Conservation (phyloP, 2,797 vertebrate genomes). For the Rhadinocentrus ornatus region DNA sequence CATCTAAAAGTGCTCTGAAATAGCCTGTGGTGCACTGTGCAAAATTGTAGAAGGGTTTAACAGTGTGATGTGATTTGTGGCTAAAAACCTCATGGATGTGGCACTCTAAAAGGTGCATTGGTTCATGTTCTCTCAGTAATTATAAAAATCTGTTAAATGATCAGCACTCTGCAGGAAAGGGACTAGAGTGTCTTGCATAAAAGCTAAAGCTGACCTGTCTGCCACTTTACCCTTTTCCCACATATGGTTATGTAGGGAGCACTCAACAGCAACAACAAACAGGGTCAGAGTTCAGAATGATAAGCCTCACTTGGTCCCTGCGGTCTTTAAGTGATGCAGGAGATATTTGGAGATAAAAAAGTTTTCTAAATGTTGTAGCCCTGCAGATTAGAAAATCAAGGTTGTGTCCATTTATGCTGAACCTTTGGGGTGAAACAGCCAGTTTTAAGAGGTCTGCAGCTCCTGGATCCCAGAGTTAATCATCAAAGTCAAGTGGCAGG, state of each 20-base stretch:
- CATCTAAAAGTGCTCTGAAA: background rate
- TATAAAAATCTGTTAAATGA: constrained; percentile 40
- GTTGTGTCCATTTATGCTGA: background rate
- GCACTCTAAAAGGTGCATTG: constrained; percentile 21
- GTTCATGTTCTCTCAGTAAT: constrained; percentile 23
- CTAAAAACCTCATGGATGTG: constrained; percentile 12
- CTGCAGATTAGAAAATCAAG: constrained; percentile 2
- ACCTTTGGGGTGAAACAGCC: constrained; percentile 38
- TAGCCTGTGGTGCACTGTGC: background rate
- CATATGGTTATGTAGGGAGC: constrained; percentile 30
- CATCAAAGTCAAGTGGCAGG: constrained; percentile 47
- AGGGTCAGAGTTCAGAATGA: constrained; percentile 62
- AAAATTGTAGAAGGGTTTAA: background rate
- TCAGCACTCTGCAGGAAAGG: constrained; percentile 20
- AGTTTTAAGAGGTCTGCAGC: constrained; percentile 33
- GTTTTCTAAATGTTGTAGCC: background rate
- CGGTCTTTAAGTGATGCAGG: background rate
- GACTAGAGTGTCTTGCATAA: constrained; percentile 46
- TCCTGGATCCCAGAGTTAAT: constrained; percentile 49
- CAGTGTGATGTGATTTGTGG: background rate
- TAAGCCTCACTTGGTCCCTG: constrained; percentile 34
- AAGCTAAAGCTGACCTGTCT: constrained; percentile 40
- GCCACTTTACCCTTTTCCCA: constrained; percentile 31
- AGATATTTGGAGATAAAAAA: constrained; percentile 11
- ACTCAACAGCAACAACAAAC: constrained; percentile 51